A percentile compares a stretch with the other conserved stretches of the same genome.
These are phyloP conservation scores for Mastacembelus armatus DNA, from an alignment of 2,797 vertebrate genomes.

Conservation along the genomic window DNA sequence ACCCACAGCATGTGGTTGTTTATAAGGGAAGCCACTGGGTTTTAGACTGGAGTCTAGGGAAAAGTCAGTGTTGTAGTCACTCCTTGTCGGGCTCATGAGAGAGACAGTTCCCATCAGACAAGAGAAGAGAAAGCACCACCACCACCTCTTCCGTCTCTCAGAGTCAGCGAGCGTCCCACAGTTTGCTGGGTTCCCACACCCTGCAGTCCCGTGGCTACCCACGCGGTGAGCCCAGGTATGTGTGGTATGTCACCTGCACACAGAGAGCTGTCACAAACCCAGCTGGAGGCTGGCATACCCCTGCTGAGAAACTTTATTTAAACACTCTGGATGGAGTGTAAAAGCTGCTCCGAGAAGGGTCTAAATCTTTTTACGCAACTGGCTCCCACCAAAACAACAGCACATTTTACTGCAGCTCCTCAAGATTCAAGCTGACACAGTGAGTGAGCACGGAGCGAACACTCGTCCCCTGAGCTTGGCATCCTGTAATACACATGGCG, in stretches of 20 bases:
- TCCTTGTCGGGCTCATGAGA: slow-evolving; percentile 31
- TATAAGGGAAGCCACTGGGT: slow-evolving; percentile 26
- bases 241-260: slow-evolving; percentile 75
- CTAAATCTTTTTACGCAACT: slow-evolving; percentile 43
- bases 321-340: slow-evolving; percentile 39
- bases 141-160: slow-evolving; percentile 24
- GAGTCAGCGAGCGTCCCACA: slow-evolving; percentile 15
- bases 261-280: slow-evolving; percentile 40
- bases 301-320: slow-evolving; percentile 62
- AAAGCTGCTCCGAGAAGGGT: slow-evolving; percentile 24
- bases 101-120: slow-evolving; percentile 60
- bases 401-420: slow-evolving; percentile 27
- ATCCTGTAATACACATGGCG: slow-evolving; percentile 42
- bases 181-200: slow-evolving; percentile 66
- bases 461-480: slow-evolving; percentile 31
- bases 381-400: slow-evolving; percentile 38
- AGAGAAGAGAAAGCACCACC: slow-evolving; percentile 21
- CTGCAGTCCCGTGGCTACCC: slow-evolving; percentile 57
- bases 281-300: slow-evolving; percentile 35
- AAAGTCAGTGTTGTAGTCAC: slow-evolving; percentile 44
- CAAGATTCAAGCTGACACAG: slow-evolving; percentile 33
- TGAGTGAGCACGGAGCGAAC: slow-evolving; percentile 12
- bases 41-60: slow-evolving; percentile 48
- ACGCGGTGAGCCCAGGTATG: slow-evolving; percentile 69
- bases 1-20: slow-evolving; percentile 53